Conservation (phyloP, 2,888 invertebrate genomes). For the Gerris lacustris region DNA sequence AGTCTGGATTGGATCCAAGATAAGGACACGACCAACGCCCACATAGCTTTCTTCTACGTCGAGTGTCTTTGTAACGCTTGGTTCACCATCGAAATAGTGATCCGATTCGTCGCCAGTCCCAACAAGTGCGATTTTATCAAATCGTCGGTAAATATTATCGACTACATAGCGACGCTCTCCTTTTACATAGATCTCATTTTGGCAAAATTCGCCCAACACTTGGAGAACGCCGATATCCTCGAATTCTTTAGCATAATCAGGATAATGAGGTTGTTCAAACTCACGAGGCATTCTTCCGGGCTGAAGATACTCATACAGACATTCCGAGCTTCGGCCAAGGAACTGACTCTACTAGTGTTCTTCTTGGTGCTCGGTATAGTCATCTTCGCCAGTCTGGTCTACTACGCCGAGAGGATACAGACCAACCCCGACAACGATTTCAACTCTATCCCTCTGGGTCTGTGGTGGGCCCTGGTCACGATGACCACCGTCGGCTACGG, state of each 20-base stretch:
- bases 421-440: constrained; percentile 93
- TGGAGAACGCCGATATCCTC: constrained; percentile 88
- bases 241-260: constrained; percentile 97
- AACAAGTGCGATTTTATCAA: constrained; percentile 90
- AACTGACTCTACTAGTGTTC: constrained; percentile 89
- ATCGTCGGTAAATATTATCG: constrained; percentile 96
- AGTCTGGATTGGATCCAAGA: constrained; percentile 73
- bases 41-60: constrained; percentile 94
- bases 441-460: constrained; percentile 91
- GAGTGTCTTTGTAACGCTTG: constrained; percentile 98
- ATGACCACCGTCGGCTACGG: constrained; percentile 99
- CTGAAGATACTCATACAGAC: constrained; percentile 96
- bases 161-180: constrained; percentile 95
- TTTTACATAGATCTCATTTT: constrained; percentile 90
- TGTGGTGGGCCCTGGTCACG: constrained; percentile 98
- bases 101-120: constrained; percentile 74
- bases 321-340: constrained; percentile 93
- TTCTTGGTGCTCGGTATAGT: constrained; percentile 96
- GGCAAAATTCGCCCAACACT: constrained; percentile 77
- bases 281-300: constrained; percentile 93
- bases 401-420: constrained; percentile 93
- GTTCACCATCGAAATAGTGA: constrained; percentile 94
- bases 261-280: constrained; percentile 92
- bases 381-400: constrained; percentile 94
- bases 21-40: constrained; percentile 87